Percentiles rank a stretch among this genome's conserved stretches.
These are phyloP conservation scores for Nemurella pictetii DNA, from an alignment of 2,888 invertebrate species.

Conservation along the genomic window DNA sequence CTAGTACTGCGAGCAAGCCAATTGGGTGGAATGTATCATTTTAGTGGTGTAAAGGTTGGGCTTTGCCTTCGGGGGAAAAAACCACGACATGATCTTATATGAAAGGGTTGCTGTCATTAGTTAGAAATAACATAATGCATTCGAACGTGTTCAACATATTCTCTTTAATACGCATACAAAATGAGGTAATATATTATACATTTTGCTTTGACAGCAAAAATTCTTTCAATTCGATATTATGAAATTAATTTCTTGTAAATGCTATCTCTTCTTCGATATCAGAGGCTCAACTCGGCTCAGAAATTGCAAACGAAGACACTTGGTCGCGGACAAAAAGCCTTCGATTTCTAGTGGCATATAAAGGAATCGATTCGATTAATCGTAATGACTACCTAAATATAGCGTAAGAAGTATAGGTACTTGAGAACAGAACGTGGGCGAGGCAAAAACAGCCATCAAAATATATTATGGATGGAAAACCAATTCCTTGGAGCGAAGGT, in stretches of 20 bases:
- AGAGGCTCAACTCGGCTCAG: not conserved
- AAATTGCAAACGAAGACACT: not conserved
- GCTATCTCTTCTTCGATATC: not conserved
- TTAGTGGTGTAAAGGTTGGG: too few species aligned
- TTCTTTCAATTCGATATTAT: not conserved
- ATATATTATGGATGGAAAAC: not conserved
- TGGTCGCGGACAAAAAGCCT: not conserved
- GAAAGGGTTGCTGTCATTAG: too few species aligned
- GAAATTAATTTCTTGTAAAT: not conserved
- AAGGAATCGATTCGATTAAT: not conserved
- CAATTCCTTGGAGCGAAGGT: not conserved
- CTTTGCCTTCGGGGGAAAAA: too few species aligned
- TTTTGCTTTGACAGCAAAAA: not conserved
- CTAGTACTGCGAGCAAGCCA: too few species aligned
- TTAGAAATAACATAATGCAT: too few species aligned
- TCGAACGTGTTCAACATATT: too few species aligned
- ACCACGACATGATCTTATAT: too few species aligned
- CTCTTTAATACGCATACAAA: not conserved
- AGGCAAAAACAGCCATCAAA: not conserved
- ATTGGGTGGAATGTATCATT: too few species aligned
- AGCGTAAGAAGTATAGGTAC: not conserved
- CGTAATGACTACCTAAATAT: not conserved
- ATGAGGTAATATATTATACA: not conserved
- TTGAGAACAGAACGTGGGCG: not conserved
- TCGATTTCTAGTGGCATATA: not conserved